Evolutionary conservation across 2,113 vertebrate species (phyloP).

Genomic region (Apodemus sylvaticus): DNA sequence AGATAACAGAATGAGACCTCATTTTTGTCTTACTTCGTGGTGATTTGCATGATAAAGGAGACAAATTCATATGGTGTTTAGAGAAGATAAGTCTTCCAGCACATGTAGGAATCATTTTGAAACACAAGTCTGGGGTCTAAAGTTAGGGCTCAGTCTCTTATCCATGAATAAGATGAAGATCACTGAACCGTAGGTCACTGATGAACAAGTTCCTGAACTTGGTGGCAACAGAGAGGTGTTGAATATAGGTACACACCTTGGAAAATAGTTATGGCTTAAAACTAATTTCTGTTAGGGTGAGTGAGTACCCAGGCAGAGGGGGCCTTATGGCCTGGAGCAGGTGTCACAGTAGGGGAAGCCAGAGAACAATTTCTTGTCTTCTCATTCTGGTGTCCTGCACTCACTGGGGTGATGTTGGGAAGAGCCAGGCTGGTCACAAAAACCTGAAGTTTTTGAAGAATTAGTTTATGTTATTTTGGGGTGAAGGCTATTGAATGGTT

Average conservation of each 20-base stretch:
- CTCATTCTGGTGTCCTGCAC: not conserved
- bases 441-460: not conserved
- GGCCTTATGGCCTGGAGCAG: not conserved
- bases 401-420: not conserved
- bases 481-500: conserved; percentile 27
- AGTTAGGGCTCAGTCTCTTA: not conserved
- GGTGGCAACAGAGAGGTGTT: not conserved
- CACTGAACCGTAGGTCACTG: not conserved
- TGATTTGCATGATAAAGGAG: conserved; percentile 1
- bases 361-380: not conserved
- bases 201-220: not conserved
- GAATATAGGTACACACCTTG: not conserved
- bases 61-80: not conserved
- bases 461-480: not conserved
- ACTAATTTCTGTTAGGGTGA: not conserved
- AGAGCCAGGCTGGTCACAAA: not conserved
- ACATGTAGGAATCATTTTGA: not conserved
- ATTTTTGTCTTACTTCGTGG: conserved; percentile 6
- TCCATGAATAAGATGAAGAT: not conserved
- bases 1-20: not conserved
- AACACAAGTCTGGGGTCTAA: not conserved
- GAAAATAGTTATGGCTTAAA: not conserved
- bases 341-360: too few species aligned
- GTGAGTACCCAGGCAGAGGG: not conserved
- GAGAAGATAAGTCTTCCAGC: not conserved